Evolutionary conservation across 2,113 vertebrate genomes (phyloP), one percentile per base, ranked within the genome.

Genomic region (Charina bottae): DNA sequence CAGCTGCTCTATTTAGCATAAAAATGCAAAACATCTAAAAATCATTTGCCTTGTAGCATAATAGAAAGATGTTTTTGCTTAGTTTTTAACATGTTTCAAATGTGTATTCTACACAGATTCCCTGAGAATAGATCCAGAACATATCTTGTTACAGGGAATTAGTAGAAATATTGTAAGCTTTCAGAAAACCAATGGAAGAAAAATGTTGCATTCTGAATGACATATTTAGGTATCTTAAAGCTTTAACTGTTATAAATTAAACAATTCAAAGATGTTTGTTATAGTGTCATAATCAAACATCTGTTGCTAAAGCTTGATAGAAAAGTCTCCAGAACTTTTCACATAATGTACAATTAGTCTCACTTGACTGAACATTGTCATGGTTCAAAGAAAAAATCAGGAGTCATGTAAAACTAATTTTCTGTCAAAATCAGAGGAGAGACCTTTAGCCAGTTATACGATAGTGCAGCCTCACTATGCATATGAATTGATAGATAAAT

Each of bases 11-110:
- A 83, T 97, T 98, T 98, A 97, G 97, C 97, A 98, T 97, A 98
- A 98, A 98, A 98, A 98, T 98, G 97, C 96, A 97, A 97, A 98
- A 97, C 97, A 97, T 98, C 95, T 96, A 97, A 97, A 97, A 98
- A 98, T 97, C 95, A 97, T 98, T 98, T 98, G 97, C 97, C 98
- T 98, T 94, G 96, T 96, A 98, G 98, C 97, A 90, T 93, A 96
- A 94, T 95, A 90, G 93, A 97, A 98, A 97, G 96, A 97, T 98
- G 98, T 97, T 98, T 98, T 97, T 94, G 95, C 96, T 98, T 98
- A 98, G 97, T 95, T 96, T 94, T 97, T 97, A 97, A 98, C 97
- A 98, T 97, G 97, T 97, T 97, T 98, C 96, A 95, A 96, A 97
- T 98, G 98, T 97, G 98, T 97, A 96, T 97, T 97, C 96, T 97